phyloP scores from a whole-genome alignment of 2,797 vertebrate species.

The Arctocebus calabarensis region DNA sequence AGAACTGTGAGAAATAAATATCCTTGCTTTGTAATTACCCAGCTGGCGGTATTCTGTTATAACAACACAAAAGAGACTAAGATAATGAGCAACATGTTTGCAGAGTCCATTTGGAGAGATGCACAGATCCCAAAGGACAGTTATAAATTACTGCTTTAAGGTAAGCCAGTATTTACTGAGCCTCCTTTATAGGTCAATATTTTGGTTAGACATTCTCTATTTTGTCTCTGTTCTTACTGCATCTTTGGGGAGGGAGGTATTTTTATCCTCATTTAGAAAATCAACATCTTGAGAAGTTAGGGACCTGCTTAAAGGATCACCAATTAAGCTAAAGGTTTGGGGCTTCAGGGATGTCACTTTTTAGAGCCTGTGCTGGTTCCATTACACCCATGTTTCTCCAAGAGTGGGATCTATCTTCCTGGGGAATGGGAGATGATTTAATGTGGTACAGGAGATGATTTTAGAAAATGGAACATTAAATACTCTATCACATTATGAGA shows the following conservation, averaged over 20 bases:
- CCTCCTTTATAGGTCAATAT: background rate
- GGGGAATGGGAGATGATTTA: background rate
- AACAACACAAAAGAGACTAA: background rate
- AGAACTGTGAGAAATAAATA: background rate
- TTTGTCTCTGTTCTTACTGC: conserved; percentile 18
- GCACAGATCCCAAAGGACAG: background rate
- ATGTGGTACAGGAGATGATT: background rate
- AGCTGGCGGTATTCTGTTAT: background rate
- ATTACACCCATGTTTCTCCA: background rate
- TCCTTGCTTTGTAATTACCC: background rate
- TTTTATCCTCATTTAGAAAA: background rate
- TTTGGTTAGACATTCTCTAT: background rate
- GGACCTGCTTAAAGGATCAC: background rate
- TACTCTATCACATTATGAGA: background rate
- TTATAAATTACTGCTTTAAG: background rate
- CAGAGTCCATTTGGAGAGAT: background rate
- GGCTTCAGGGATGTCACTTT: background rate
- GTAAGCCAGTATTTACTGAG: background rate
- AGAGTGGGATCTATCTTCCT: background rate
- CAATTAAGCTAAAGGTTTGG: background rate
- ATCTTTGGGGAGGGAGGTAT: background rate
- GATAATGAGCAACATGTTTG: background rate
- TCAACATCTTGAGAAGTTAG: background rate
- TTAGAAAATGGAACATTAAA: background rate
- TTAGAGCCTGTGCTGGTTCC: background rate